Percentiles rank a stretch among this genome's conserved stretches.
Evolutionary conservation across 2,888 invertebrate genomes (phyloP).

Genomic region (Drosophila percnosoma): DNA sequence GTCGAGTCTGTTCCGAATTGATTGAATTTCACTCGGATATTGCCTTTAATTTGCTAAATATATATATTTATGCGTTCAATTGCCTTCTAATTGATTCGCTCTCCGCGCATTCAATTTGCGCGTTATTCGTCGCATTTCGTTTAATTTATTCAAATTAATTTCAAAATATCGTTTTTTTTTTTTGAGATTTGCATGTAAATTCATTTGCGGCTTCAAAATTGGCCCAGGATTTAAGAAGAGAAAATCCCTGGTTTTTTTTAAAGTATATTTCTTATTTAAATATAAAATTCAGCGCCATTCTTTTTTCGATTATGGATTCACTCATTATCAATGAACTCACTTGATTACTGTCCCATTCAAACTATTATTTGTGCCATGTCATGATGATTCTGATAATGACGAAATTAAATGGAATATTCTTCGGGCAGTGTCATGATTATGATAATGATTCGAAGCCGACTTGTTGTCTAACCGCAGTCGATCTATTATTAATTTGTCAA

Average conservation of each 20-base stretch:
- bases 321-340: slow-evolving; percentile 44
- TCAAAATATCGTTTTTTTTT: slow-evolving; percentile 10
- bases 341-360: slow-evolving; percentile 9
- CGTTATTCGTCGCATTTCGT: slow-evolving; percentile 28
- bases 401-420: slow-evolving; percentile 3
- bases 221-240: slow-evolving; percentile 7
- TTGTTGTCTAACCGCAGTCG: slow-evolving; percentile 23
- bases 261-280: neutral
- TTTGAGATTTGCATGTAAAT: slow-evolving; percentile 43
- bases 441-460: slow-evolving; percentile 8
- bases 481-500: slow-evolving; percentile 63
- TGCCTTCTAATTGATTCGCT: slow-evolving; percentile 64
- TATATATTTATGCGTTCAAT: slow-evolving; percentile 54
- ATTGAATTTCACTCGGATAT: slow-evolving; percentile 33
- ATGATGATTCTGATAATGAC: slow-evolving; percentile 2
- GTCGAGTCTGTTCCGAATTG: neutral
- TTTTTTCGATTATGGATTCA: neutral
- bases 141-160: slow-evolving; percentile 51
- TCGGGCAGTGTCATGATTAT: slow-evolving; percentile 27
- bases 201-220: slow-evolving; percentile 11
- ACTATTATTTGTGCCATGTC: slow-evolving; percentile 33
- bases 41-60: slow-evolving; percentile 45
- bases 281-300: neutral
- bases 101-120: slow-evolving; percentile 55
- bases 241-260: slow-evolving; percentile 2